Base-by-base conservation (phyloP, 2,888 invertebrate species). In the Cyclophora albipunctata region DNA sequence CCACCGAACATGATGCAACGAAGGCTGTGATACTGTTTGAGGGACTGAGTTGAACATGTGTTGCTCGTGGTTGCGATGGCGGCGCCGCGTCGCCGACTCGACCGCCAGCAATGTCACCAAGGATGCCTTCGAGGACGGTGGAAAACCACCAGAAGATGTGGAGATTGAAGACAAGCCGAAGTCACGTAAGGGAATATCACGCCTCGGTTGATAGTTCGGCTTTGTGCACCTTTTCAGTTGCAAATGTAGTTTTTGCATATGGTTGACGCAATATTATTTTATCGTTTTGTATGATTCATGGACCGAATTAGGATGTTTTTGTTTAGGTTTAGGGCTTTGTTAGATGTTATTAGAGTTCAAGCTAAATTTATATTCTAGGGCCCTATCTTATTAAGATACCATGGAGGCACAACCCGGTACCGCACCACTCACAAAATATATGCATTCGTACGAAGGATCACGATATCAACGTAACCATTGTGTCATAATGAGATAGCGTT, bases 61-160 rank as follows among this genome's bases (percentile, higher is more conserved):
- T 70, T 85, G 85, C 71, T 86, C 86, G 64, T 88, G 87, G 86
- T 67, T 86, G 55, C 71, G 81, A 62, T 85, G 84, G 67, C 77
- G 85, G 49, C 73, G 84, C 56, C 78, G 81, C 7, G 81, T 86
- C 58, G 83, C 83, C 52, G 84, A 82, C 61, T 81, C 79, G 52
- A 65, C 75, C 5, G 78, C 73, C 53, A 61, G 68, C 58, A 67
- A 72, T 54, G 63, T 68, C 43, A 70, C 74, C 20, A 64, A 64
- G 53, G 80, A 83, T 59, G 83, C 81, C 55, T 85, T 80, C 64
- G 79, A 79, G 60, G 75, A 71, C 59, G 58, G 64, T 33, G 69
- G 67, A 49, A 52, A 62, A 52, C 69, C 73, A 42, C 51, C 59
- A 35, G 66, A 68, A 50, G 66, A 67, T 48, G 60, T 60, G 53